These are phyloP conservation scores for Pocillopora damicornis DNA, from an alignment of 64 coral and sea anemone genomes.

Conservation along the genomic window DNA sequence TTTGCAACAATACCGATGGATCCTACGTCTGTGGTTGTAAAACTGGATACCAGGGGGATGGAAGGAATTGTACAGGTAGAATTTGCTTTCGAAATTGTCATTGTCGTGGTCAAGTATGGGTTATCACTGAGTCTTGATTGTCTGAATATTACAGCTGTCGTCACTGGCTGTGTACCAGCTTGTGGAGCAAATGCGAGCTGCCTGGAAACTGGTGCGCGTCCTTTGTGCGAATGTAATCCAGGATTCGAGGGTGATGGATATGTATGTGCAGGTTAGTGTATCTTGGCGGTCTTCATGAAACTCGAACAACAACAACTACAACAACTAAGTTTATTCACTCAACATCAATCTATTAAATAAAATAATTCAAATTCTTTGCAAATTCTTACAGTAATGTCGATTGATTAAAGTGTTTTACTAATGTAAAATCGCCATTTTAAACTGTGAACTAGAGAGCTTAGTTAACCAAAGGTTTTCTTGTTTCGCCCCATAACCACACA, in stretches of 20 bases:
- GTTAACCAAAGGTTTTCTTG: too few species aligned
- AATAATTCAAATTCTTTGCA: too few species aligned
- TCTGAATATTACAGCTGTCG: background rate
- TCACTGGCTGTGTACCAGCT: slow-evolving; percentile 12
- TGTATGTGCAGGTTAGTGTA: slow-evolving; percentile 1
- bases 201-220: slow-evolving; percentile 11
- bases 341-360: too few species aligned
- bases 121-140: background rate
- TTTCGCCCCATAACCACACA: too few species aligned
- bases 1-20: slow-evolving; percentile 62
- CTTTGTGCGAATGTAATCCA: slow-evolving; percentile 42
- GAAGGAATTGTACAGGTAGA: slow-evolving; percentile 47
- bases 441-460: too few species aligned
- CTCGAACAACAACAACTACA: too few species aligned
- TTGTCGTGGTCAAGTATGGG: background rate
- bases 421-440: too few species aligned
- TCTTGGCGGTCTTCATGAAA: too few species aligned
- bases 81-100: background rate
- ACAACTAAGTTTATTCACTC: too few species aligned
- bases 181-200: slow-evolving; percentile 42
- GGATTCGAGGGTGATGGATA: slow-evolving; percentile 45
- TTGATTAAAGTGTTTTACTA: too few species aligned
- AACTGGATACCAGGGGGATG: slow-evolving; percentile 55
- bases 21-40: slow-evolving; percentile 71
- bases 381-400: too few species aligned